These are phyloP conservation scores for Dynastes grantii DNA, from an alignment of 2,888 invertebrate species.

Conservation along the genomic window DNA sequence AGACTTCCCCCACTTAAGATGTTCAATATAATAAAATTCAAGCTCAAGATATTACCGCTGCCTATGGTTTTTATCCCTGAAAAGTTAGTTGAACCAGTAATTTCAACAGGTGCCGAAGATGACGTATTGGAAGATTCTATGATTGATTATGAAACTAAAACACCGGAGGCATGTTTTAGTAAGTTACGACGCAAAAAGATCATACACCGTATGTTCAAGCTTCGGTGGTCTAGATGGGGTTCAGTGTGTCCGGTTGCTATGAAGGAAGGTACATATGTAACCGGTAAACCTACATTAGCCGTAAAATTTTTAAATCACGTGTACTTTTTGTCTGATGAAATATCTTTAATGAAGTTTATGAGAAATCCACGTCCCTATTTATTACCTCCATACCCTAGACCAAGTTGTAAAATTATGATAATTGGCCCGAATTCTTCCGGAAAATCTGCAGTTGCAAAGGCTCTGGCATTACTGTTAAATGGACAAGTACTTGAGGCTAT, in stretches of 20 bases:
- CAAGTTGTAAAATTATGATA: slow-evolving; percentile 75
- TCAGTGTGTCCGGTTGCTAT: slow-evolving; percentile 78
- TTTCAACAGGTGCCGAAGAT: slow-evolving; percentile 54
- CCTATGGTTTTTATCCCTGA: slow-evolving; percentile 66
- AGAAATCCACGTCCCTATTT: slow-evolving; percentile 78
- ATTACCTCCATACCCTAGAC: slow-evolving; percentile 74
- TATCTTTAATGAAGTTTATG: slow-evolving; percentile 73
- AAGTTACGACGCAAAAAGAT: slow-evolving; percentile 62
- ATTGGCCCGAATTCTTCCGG: slow-evolving; percentile 77
- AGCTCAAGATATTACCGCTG: slow-evolving; percentile 67
- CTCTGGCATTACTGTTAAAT: slow-evolving; percentile 73
- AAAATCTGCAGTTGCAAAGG: slow-evolving; percentile 74
- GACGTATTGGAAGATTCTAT: slow-evolving; percentile 58
- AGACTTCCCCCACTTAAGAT: slow-evolving; percentile 71
- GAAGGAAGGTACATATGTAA: slow-evolving; percentile 71
- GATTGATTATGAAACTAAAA: slow-evolving; percentile 56
- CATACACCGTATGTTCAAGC: slow-evolving; percentile 66
- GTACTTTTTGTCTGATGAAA: slow-evolving; percentile 74
- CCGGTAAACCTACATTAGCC: slow-evolving; percentile 74
- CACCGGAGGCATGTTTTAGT: slow-evolving; percentile 65
- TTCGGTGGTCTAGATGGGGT: slow-evolving; percentile 75
- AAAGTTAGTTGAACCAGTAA: slow-evolving; percentile 59
- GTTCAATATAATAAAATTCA: slow-evolving; percentile 71
- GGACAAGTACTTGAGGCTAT: slow-evolving; percentile 70
- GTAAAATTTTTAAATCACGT: slow-evolving; percentile 77